phyloP scores from a whole-genome alignment of 2,888 invertebrate genomes.

The Catocala fraxini region DNA sequence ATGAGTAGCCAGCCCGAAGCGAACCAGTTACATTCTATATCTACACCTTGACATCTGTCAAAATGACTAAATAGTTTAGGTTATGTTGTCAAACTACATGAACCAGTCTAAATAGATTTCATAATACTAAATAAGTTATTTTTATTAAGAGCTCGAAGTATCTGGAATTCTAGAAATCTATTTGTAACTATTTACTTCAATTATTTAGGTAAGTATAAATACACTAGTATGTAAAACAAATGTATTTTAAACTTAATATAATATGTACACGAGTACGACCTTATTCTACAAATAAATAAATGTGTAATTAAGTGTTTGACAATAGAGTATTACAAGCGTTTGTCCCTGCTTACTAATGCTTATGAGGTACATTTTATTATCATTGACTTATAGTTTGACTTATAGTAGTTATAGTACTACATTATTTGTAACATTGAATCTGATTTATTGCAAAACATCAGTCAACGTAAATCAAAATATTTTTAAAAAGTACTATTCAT shows the following conservation, averaged over 20 bases:
- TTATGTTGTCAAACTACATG: neutral
- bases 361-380: constrained; percentile 6
- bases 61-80: constrained; percentile 16
- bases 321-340: constrained; percentile 15
- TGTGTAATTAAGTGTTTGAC: constrained; percentile 19
- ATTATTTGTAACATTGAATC: constrained; percentile 1
- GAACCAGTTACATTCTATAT: constrained; percentile 19
- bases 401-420: too few relatives aligned
- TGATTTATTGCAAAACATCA: constrained; percentile 1
- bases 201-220: too few relatives aligned
- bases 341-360: constrained; percentile 13
- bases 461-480: neutral
- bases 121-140: too few relatives aligned
- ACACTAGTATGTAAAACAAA: neutral
- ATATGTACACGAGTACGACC: constrained; percentile 15
- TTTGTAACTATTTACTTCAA: neutral
- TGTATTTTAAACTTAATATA: neutral
- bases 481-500: neutral
- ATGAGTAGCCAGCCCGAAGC: constrained; percentile 13
- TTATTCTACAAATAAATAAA: constrained; percentile 13
- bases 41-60: constrained; percentile 50
- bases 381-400: constrained; percentile 8
- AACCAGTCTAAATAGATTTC: too few relatives aligned
- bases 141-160: too few relatives aligned
- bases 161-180: too few relatives aligned